Evolutionary conservation across 2,888 invertebrate species (phyloP).

Genomic region (Ametastegia equiseti): DNA sequence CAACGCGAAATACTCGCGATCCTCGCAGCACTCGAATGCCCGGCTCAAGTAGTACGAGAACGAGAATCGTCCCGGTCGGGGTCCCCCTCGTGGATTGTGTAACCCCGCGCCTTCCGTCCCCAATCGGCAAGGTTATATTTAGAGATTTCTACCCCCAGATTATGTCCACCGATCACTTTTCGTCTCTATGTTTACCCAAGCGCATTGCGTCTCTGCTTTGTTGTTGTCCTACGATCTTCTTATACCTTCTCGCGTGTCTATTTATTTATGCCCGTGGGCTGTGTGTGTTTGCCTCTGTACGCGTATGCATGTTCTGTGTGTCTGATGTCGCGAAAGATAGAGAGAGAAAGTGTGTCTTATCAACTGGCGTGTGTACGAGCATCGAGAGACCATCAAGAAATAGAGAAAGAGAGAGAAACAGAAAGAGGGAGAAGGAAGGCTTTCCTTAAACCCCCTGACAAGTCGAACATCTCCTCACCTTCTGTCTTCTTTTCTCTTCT

Average conservation of each 20-base stretch:
- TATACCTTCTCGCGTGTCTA: neutral
- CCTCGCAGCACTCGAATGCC: neutral
- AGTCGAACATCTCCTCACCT: too few relatives aligned
- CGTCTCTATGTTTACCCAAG: too few relatives aligned
- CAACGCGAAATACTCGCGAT: too few relatives aligned
- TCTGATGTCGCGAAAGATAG: too few relatives aligned
- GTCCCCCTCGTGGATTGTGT: neutral
- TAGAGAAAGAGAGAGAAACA: too few relatives aligned
- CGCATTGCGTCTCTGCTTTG: neutral
- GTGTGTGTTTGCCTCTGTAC: neutral
- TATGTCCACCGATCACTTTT: neutral
- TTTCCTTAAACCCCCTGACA: too few relatives aligned
- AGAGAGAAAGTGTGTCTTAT: too few relatives aligned
- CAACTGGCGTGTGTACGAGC: neutral
- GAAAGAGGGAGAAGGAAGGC: too few relatives aligned
- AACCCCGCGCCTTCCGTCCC: neutral
- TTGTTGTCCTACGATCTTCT: neutral
- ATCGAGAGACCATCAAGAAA: too few relatives aligned
- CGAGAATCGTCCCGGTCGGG: too few relatives aligned
- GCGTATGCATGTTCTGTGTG: neutral
- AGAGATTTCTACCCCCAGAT: neutral
- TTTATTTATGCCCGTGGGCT: neutral
- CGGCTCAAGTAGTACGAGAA: too few relatives aligned
- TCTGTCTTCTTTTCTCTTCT: too few relatives aligned
- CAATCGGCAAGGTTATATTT: conserved; percentile 1